These are phyloP conservation scores for Melanotaenia boesemani DNA, from an alignment of 2,797 vertebrate genomes.

Conservation along the genomic window DNA sequence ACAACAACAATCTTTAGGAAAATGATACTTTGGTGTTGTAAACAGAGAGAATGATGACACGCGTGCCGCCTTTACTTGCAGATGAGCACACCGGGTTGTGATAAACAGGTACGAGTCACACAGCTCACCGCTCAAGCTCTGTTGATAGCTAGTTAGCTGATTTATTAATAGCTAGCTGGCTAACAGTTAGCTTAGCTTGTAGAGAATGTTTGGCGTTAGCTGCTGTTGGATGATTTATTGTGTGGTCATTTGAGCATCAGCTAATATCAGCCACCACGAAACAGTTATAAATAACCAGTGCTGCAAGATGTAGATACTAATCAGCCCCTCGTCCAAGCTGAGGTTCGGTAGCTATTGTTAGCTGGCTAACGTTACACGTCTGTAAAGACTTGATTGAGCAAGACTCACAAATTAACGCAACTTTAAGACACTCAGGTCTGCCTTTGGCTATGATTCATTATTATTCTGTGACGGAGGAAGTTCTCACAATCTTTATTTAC, in stretches of 20 bases:
- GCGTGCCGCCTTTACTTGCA: conserved; percentile 5
- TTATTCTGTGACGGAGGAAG: background rate
- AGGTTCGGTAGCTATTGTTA: conserved; percentile 45
- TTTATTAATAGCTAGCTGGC: conserved; percentile 76
- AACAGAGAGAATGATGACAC: conserved; percentile 13
- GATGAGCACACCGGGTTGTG: conserved; percentile 23
- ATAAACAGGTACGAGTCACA: conserved; percentile 54
- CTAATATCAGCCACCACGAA: background rate
- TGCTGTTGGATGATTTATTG: conserved; percentile 22
- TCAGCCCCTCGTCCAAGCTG: background rate
- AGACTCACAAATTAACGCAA: conserved; percentile 10
- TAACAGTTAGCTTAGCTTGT: conserved; percentile 64
- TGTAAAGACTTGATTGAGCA: conserved; percentile 63
- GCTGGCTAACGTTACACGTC: conserved; percentile 59
- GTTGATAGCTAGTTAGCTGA: conserved; percentile 57
- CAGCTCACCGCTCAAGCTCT: conserved; percentile 1
- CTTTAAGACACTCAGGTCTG: background rate
- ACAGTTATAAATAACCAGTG: background rate
- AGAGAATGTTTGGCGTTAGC: conserved; percentile 27
- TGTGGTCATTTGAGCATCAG: conserved; percentile 19
- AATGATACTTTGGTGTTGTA: conserved; percentile 24
- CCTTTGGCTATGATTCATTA: background rate
- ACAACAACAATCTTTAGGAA: conserved; percentile 68
- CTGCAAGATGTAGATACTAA: background rate
- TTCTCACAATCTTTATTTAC: background rate